phyloP scores from a whole-genome alignment of 1,140 invertebrate species.

The Drosophila trapezifrons region DNA sequence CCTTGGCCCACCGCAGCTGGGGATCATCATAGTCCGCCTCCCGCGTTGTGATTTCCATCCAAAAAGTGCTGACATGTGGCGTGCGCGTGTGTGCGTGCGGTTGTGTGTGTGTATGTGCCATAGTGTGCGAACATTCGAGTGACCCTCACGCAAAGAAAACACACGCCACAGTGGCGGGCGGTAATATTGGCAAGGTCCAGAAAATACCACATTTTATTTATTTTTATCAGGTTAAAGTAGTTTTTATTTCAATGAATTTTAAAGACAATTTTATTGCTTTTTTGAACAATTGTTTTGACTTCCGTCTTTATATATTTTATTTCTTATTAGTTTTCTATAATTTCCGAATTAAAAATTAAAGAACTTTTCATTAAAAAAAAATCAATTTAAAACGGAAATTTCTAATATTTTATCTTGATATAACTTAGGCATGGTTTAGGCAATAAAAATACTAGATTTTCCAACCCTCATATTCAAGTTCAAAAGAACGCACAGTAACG shows the following conservation, averaged over 20 bases:
- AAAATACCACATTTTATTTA: neutral
- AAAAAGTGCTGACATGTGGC: constrained; percentile 11
- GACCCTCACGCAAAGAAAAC: constrained; percentile 37
- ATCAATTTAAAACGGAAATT: too few species aligned
- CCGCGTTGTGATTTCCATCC: constrained; percentile 28
- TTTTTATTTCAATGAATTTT: neutral
- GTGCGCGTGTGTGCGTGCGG: neutral
- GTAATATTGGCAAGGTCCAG: neutral
- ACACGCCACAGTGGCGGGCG: constrained; percentile 4
- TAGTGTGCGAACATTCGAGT: constrained; percentile 26
- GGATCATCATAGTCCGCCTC: constrained; percentile 9
- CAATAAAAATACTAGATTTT: neutral
- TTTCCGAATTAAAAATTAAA: too few species aligned
- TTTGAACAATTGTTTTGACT: too few species aligned
- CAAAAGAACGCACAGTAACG: too few species aligned
- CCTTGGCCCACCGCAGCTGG: constrained; percentile 9
- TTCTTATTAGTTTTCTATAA: too few species aligned
- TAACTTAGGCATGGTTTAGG: neutral
- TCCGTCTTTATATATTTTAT: too few species aligned
- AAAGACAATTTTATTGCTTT: neutral
- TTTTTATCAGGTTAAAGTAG: neutral
- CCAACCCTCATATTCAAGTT: neutral
- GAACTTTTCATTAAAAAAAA: too few species aligned
- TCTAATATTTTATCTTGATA: too few species aligned
- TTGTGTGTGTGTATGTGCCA: constrained; percentile 2